A percentile compares a stretch with the other conserved stretches of the same genome.
Conservation (phyloP, 2,113 vertebrate species). For the Mesembrinibis cayennensis region DNA sequence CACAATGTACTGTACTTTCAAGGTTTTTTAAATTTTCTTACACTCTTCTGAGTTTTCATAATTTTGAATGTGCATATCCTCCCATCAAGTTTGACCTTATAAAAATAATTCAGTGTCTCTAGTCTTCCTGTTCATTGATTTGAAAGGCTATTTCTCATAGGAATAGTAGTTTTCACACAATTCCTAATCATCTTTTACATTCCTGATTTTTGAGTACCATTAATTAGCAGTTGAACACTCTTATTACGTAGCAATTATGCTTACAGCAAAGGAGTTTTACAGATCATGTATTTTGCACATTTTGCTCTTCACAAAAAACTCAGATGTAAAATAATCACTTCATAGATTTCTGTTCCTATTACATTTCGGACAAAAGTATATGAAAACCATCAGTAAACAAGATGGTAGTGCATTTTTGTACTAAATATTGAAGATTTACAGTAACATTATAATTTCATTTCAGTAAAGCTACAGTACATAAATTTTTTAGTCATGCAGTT, state of each 20-base stretch:
- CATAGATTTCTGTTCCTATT: background rate
- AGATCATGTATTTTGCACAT: background rate
- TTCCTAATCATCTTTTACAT: background rate
- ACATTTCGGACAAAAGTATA: background rate
- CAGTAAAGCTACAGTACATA: background rate
- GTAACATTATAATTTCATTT: background rate
- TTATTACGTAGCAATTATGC: background rate
- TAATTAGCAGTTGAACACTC: background rate
- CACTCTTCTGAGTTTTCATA: background rate
- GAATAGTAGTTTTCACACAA: background rate
- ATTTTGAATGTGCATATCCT: background rate
- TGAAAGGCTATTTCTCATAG: background rate
- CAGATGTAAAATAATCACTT: background rate
- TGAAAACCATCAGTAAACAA: background rate
- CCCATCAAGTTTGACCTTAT: background rate
- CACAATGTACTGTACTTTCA: background rate
- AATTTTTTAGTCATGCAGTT: background rate
- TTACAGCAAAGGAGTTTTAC: background rate
- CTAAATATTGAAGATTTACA: conserved; percentile 28
- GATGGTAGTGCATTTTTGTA: background rate
- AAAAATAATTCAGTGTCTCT: background rate
- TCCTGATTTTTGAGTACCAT: background rate
- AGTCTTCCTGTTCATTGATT: background rate
- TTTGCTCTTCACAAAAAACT: background rate
- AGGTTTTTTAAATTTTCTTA: background rate